Evolutionary conservation across 2,797 vertebrate species (phyloP), one percentile per base, ranked within the genome.

Genomic region (Miichthys miiuy): DNA sequence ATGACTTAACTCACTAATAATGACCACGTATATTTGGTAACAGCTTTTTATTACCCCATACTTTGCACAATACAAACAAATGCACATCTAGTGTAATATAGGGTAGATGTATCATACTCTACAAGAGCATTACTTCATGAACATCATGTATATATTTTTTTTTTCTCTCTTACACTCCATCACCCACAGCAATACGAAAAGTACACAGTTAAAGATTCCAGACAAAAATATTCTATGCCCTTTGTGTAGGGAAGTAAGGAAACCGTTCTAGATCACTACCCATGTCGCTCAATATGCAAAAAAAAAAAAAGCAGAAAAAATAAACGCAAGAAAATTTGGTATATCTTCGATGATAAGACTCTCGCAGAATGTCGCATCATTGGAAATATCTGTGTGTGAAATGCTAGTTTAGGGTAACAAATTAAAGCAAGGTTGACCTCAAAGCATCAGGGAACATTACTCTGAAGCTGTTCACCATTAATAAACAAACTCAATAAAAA

Each of bases 71-170:
- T 85, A 89, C 90, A 87, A 86, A 88, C 84, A 89, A 80, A 87
- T 83, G 65, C 81, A 94, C 88, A 85, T 81, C 88, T 91, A 91
- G 44, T 80, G 65, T 77, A 72, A 72, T 68, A 87, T n/a, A 81
- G 65, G 68, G 65, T 68, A 64, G 85, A 88, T 88, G 89, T 80
- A 67, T 87, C 81, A 90, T 80, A 93, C 93, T 93, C 91, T 92
- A 92, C 92, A 90, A 92, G 90, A 93, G 91, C 85, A 92, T 91
- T 83, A 78, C 73, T 74, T 91, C 89, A 88, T 86, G 87, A 91
- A 91, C 86, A 89, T 91, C 89, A 87, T 92, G 83, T 89, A 87
- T 73, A 85, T 86, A 64, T 68, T 10, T 7, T 55, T 66, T 41
- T 27, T 61, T n/a, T 50, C 65, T 50, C 68, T 74, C 61, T 74